Percentiles rank a stretch among this genome's conserved stretches.
These are phyloP conservation scores for Yasuhikotakia modesta DNA, from an alignment of 2,797 vertebrate species.

Conservation along the genomic window DNA sequence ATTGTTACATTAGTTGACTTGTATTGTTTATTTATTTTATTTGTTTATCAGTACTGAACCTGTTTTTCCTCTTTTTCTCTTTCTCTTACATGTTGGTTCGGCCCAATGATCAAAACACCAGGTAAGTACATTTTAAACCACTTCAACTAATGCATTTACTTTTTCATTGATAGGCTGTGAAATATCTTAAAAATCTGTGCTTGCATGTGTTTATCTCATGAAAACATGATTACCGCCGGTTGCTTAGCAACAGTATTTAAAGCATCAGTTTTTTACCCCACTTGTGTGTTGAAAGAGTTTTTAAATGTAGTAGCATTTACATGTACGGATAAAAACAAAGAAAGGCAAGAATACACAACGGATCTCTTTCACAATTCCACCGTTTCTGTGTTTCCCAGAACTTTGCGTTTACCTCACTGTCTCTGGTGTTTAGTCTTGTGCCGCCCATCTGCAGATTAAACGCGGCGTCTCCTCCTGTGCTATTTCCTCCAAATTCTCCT, in stretches of 20 bases:
- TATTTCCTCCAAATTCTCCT: conserved; percentile 3
- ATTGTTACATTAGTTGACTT: background rate
- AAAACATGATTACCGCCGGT: background rate
- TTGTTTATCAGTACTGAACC: background rate
- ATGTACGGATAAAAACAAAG: conserved; percentile 6
- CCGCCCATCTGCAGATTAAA: conserved; percentile 57
- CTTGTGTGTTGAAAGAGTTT: background rate
- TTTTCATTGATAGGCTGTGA: background rate
- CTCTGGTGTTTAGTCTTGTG: conserved; percentile 58
- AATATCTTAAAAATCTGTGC: background rate
- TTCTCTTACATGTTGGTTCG: conserved; percentile 18
- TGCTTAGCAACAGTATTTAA: conserved; percentile 25
- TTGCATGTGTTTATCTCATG: background rate
- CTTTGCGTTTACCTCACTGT: conserved; percentile 63
- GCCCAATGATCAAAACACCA: conserved; percentile 21
- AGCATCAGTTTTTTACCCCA: background rate
- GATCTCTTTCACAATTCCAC: conserved; percentile 51
- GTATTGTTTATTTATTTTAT: background rate
- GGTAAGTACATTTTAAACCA: conserved; percentile 38
- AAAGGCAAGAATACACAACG: conserved; percentile 34
- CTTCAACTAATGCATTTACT: too few relatives aligned
- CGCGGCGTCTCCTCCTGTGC: conserved; percentile 47
- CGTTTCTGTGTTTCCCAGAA: conserved; percentile 55
- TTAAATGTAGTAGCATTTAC: conserved; percentile 5
- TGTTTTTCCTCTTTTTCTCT: background rate